Conservation (phyloP, 2,888 invertebrate genomes). For the Ichneumoninae sp. region DNA sequence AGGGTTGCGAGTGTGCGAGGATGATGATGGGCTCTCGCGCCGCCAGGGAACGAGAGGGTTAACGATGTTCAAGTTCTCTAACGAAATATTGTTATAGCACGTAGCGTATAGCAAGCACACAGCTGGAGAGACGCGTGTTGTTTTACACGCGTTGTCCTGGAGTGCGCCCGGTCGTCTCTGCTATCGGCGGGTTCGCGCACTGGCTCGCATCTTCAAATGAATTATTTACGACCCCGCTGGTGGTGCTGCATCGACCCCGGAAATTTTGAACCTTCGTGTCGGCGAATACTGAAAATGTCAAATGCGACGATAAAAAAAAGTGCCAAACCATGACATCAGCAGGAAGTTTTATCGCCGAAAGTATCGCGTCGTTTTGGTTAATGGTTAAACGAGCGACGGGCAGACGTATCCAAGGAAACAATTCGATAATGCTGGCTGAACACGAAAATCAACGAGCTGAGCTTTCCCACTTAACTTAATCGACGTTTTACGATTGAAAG, state of each 20-base stretch:
- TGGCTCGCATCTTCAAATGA: slow-evolving; percentile 77
- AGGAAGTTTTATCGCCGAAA: background rate
- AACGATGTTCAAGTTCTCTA: slow-evolving; percentile 78
- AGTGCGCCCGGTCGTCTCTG: slow-evolving; percentile 73
- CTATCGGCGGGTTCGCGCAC: slow-evolving; percentile 80
- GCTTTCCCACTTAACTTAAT: slow-evolving; percentile 40
- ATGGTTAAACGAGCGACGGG: background rate
- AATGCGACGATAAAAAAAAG: background rate
- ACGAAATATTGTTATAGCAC: slow-evolving; percentile 73
- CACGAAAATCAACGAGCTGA: slow-evolving; percentile 20
- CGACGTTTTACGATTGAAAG: slow-evolving; percentile 39
- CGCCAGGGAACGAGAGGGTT: slow-evolving; percentile 69
- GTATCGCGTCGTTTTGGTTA: background rate
- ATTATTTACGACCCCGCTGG: slow-evolving; percentile 70
- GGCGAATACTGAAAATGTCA: background rate
- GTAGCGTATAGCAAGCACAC: slow-evolving; percentile 40
- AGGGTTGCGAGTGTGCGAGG: slow-evolving; percentile 69
- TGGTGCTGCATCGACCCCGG: background rate
- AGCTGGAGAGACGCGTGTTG: slow-evolving; percentile 66
- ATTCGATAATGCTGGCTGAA: slow-evolving; percentile 38
- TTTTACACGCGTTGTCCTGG: slow-evolving; percentile 79
- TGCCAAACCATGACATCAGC: background rate
- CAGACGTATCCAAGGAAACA: background rate
- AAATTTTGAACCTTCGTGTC: slow-evolving; percentile 11
- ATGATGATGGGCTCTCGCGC: slow-evolving; percentile 71